Evolutionary conservation across 2,888 invertebrate genomes (phyloP), one percentile per base, ranked within the genome.

Genomic region (Scaptomyza cyrtandrae): DNA sequence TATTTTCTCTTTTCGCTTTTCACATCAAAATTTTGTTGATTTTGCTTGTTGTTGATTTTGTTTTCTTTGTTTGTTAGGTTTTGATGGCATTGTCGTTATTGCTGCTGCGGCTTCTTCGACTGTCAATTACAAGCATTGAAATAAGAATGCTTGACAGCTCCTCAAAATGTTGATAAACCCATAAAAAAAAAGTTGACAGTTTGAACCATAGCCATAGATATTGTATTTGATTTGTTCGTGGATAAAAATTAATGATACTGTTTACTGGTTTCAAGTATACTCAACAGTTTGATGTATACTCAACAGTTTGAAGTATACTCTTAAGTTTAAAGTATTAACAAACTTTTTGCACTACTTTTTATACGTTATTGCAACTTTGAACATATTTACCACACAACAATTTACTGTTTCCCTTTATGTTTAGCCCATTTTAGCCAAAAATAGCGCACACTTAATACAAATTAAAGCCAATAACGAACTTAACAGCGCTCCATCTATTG

Each of bases 91-190:
- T 58, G 66, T 66, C 57, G 66, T 69, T 57, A 39, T 68, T 62
- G 71, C 64, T 57, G 64, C 64, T 58, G 41, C 35, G 57, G 48
- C 45, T 61, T 59, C 55, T 55, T 62, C 63, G n/a, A 37, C 66
- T 81, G 86, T 78, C 82, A 85, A 69, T 81, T 78, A 59, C 81
- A 72, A 87, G 57, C 76, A 63, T 54, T 70, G 49, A 73, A 62
- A 71, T 58, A 54, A 58, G 58, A 53, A 54, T 44, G 61, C 61
- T 67, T 66, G 82, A 73, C 81, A 74, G 62, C 41, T 56, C 14
- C 33, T 46, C 61, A 49, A 60, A 55, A 29, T 29, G 29, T 54
- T 64, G 62, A 59, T 37, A 67, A 56, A 63, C 45, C 14, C 6
- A 31, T 16, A 16, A 9, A 2, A 10, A n/a, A n/a, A 44, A 55